Percentiles rank a stretch among this genome's conserved stretches.
phyloP scores from a whole-genome alignment of 2,797 vertebrate species.

The Channallabes apus region DNA sequence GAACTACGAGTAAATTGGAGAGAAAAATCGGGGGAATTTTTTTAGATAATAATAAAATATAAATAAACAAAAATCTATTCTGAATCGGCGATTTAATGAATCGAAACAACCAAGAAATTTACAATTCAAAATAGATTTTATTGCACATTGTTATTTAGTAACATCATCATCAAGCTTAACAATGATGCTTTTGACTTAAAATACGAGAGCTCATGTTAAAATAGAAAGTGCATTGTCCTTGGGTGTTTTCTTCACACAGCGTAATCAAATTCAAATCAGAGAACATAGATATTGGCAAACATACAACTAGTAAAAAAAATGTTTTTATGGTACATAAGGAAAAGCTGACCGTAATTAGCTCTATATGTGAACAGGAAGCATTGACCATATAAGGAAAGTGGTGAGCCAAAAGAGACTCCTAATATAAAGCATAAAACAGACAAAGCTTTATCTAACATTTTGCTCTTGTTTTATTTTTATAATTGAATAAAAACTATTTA shows the following conservation, averaged over 20 bases:
- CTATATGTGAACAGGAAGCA: background rate
- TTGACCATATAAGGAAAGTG: slow-evolving; percentile 2
- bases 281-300: background rate
- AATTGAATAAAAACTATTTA: background rate
- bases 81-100: too few species aligned
- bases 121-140: too few species aligned
- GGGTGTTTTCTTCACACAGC: background rate
- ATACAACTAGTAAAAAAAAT: background rate
- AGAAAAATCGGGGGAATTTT: too few species aligned
- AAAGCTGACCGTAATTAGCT: background rate
- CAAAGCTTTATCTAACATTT: background rate
- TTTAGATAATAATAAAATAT: too few species aligned
- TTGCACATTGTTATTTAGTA: too few species aligned
- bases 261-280: background rate
- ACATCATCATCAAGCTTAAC: too few species aligned
- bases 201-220: too few species aligned
- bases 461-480: background rate
- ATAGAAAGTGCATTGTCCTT: background rate
- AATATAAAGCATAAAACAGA: background rate
- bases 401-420: background rate
- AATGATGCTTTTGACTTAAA: too few species aligned
- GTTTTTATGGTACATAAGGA: background rate
- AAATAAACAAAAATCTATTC: too few species aligned
- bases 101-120: too few species aligned
- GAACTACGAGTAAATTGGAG: too few species aligned